A percentile compares a stretch with the other conserved stretches of the same genome.
phyloP scores from a whole-genome alignment of 2,113 vertebrate genomes.

The Rhinogobius similis region DNA sequence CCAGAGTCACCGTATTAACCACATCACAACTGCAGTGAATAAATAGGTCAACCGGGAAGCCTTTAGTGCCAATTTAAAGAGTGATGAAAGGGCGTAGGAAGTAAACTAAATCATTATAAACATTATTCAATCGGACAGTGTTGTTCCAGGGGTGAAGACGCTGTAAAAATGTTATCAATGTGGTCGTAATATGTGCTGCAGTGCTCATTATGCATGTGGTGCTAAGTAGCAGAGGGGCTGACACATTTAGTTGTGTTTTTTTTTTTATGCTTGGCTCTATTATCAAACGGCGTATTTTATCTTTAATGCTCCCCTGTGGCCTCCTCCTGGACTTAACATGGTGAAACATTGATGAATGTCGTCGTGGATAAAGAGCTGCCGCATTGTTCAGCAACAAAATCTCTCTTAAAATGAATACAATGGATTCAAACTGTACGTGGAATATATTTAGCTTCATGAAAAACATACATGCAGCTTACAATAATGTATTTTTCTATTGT shows the following conservation, averaged over 20 bases:
- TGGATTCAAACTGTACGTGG: too few relatives aligned
- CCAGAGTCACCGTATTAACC: conserved; percentile 63
- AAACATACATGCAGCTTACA: too few relatives aligned
- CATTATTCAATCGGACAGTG: conserved; percentile 61
- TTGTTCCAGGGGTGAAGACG: conserved; percentile 51
- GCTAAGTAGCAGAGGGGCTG: conserved; percentile 50
- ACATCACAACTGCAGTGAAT: conserved; percentile 62
- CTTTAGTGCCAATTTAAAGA: conserved; percentile 69
- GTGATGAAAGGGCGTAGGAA: conserved; percentile 68
- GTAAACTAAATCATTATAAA: conserved; percentile 64
- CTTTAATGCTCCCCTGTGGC: conserved; percentile 37
- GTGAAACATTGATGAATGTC: conserved; percentile 25
- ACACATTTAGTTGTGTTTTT: conserved; percentile 58
- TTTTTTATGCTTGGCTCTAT: conserved; percentile 42
- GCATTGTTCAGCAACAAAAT: background rate
- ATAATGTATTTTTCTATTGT: too few relatives aligned
- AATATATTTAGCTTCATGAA: too few relatives aligned
- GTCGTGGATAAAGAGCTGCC: conserved; percentile 10
- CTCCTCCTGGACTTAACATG: conserved; percentile 25
- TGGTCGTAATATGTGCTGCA: conserved; percentile 43
- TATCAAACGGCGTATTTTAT: conserved; percentile 48
- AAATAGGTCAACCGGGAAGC: conserved; percentile 71
- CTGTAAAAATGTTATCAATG: conserved; percentile 60
- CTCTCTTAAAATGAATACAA: background rate
- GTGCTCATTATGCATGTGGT: conserved; percentile 54